These are phyloP conservation scores for Clupea harengus DNA, from an alignment of 2,113 vertebrate genomes.

Conservation along the genomic window DNA sequence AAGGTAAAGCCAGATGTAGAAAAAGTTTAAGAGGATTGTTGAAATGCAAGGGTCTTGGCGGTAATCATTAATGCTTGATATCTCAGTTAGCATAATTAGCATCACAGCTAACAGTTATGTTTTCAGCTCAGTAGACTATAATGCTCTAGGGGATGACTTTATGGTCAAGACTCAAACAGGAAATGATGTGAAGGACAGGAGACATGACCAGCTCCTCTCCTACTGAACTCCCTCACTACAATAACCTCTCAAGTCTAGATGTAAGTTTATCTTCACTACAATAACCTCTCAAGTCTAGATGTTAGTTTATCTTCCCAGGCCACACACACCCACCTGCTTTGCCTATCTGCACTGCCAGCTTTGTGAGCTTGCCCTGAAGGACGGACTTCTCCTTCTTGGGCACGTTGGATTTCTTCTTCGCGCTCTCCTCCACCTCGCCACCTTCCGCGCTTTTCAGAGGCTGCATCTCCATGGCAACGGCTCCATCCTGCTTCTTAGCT, in stretches of 20 bases:
- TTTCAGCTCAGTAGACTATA: too few relatives aligned
- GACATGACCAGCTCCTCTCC: not conserved
- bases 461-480: conserved; percentile 92
- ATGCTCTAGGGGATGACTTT: too few relatives aligned
- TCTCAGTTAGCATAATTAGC: too few relatives aligned
- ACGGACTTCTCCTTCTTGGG: conserved; percentile 92
- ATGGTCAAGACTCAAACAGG: not conserved
- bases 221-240: not conserved
- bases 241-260: too few relatives aligned
- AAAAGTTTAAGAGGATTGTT: too few relatives aligned
- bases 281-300: not conserved
- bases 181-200: too few relatives aligned
- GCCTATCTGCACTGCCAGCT: conserved; percentile 89
- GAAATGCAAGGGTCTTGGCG: too few relatives aligned
- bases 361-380: conserved; percentile 90
- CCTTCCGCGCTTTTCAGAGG: conserved; percentile 90
- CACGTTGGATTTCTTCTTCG: conserved; percentile 80
- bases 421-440: conserved; percentile 83
- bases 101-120: too few relatives aligned
- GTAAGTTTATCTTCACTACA: too few relatives aligned
- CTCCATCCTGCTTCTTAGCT: conserved; percentile 90
- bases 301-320: not conserved
- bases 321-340: conserved; percentile 78
- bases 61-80: too few relatives aligned
- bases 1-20: too few relatives aligned